A percentile compares a stretch with the other conserved stretches of the same genome.
Evolutionary conservation across 2,797 vertebrate genomes (phyloP).

Genomic region (Poeciliopsis infans): DNA sequence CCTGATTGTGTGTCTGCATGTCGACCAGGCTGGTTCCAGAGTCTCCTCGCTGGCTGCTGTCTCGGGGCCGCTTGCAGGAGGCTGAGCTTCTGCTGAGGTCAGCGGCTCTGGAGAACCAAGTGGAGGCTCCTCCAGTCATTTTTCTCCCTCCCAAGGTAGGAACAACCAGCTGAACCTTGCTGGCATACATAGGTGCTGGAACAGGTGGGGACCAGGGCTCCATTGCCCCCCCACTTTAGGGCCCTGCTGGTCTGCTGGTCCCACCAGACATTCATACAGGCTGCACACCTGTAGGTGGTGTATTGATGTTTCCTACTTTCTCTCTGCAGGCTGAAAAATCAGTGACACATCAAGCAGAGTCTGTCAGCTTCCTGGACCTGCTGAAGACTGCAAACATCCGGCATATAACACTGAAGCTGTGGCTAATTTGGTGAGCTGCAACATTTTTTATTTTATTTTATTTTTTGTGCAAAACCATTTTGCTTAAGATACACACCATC

Average conservation of each 20-base stretch:
- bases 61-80: conserved; percentile 43
- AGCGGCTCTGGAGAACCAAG: conserved; percentile 54
- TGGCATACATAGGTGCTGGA: no score
- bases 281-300: no score
- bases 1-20: not conserved
- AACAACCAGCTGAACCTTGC: not conserved
- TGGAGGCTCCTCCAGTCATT: conserved; percentile 55
- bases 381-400: conserved; percentile 54
- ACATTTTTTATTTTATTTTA: not conserved
- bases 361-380: conserved; percentile 45
- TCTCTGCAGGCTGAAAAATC: conserved; percentile 43
- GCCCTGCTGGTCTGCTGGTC: no score
- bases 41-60: conserved; percentile 69
- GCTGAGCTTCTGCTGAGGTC: conserved; percentile 49
- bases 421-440: conserved; percentile 61
- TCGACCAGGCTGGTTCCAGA: conserved; percentile 58
- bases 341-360: not conserved
- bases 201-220: no score
- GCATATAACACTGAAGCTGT: conserved; percentile 39
- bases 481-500: not conserved
- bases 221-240: no score
- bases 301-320: conserved; percentile 7
- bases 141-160: conserved; percentile 37
- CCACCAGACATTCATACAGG: no score
- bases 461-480: not conserved